Evolutionary conservation across 2,797 vertebrate species (phyloP).

Genomic region (Spheniscus humboldti): DNA sequence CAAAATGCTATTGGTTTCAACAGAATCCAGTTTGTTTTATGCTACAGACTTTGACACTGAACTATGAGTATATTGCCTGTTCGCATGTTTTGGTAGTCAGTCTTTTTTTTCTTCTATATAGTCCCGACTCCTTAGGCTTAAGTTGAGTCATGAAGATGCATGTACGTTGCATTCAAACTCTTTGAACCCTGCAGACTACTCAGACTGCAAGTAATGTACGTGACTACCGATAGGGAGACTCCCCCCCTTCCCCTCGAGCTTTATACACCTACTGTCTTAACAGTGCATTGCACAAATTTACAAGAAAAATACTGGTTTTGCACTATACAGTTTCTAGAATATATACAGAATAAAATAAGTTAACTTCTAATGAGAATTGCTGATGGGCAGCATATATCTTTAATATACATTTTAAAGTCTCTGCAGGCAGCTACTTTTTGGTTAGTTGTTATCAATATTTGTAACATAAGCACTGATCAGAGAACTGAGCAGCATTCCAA

Average conservation of each 20-base stretch:
- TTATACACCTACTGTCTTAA: slow-evolving; percentile 85
- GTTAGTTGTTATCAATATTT: slow-evolving; percentile 91
- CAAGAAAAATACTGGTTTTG: slow-evolving; percentile 96
- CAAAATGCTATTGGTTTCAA: slow-evolving; percentile 69
- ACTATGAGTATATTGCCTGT: slow-evolving; percentile 56
- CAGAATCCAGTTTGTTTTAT: slow-evolving; percentile 72
- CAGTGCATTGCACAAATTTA: slow-evolving; percentile 97
- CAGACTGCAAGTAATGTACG: slow-evolving; percentile 40
- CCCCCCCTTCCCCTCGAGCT: slow-evolving; percentile 80
- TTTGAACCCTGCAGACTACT: slow-evolving; percentile 42
- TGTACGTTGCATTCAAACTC: slow-evolving; percentile 42
- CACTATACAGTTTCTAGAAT: slow-evolving; percentile 98
- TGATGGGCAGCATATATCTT: slow-evolving; percentile 86
- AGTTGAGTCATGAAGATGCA: slow-evolving; percentile 51
- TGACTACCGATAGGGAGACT: slow-evolving; percentile 24
- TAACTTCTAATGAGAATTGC: slow-evolving; percentile 90
- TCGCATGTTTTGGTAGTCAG: slow-evolving; percentile 72
- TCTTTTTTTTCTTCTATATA: slow-evolving; percentile 27
- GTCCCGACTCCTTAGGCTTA: slow-evolving; percentile 51
- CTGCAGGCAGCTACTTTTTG: slow-evolving; percentile 99
- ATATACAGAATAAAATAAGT: slow-evolving; percentile 99
- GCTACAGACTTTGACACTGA: slow-evolving; percentile 63
- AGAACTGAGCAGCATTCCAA: slow-evolving; percentile 87
- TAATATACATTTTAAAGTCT: slow-evolving; percentile 88
- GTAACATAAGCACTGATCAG: slow-evolving; percentile 88